These are phyloP conservation scores for Syngnathus scovelli DNA, from an alignment of 2,113 vertebrate species.

Conservation along the genomic window DNA sequence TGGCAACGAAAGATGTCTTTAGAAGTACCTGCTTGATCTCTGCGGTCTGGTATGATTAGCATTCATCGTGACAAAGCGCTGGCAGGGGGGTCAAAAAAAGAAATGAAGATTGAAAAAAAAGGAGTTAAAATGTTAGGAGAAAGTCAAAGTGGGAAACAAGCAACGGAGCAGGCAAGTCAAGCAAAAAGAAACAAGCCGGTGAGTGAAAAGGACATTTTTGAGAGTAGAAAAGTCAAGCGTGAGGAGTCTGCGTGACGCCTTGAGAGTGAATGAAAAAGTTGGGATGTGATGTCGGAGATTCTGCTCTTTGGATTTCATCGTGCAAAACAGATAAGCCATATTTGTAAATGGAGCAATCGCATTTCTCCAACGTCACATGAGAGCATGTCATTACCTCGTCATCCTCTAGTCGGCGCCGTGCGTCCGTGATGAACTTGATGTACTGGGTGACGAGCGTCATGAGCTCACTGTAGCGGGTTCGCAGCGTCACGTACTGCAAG, in stretches of 20 bases:
- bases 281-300: conserved; percentile 27
- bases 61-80: conserved; percentile 73
- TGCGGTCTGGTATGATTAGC: conserved; percentile 65
- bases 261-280: conserved; percentile 35
- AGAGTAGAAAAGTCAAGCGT: conserved; percentile 18
- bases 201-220: conserved; percentile 35
- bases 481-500: conserved; percentile 85
- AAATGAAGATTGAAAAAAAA: conserved; percentile 34
- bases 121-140: conserved; percentile 64
- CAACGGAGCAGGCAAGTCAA: conserved; percentile 31
- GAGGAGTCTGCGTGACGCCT: neutral
- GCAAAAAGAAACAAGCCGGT: conserved; percentile 42
- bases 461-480: conserved; percentile 89
- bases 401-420: conserved; percentile 80
- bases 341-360: too few relatives aligned
- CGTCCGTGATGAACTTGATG: conserved; percentile 86
- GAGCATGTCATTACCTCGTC: conserved; percentile 79
- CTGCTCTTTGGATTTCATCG: neutral
- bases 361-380: too few relatives aligned
- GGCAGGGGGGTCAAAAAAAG: conserved; percentile 61
- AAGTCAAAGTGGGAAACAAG: conserved; percentile 26
- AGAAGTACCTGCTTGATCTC: conserved; percentile 71
- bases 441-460: conserved; percentile 88
- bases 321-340: neutral
- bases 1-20: conserved; percentile 29